Evolutionary conservation across 2,888 invertebrate genomes (phyloP).

Genomic region (Pterostichus niger): DNA sequence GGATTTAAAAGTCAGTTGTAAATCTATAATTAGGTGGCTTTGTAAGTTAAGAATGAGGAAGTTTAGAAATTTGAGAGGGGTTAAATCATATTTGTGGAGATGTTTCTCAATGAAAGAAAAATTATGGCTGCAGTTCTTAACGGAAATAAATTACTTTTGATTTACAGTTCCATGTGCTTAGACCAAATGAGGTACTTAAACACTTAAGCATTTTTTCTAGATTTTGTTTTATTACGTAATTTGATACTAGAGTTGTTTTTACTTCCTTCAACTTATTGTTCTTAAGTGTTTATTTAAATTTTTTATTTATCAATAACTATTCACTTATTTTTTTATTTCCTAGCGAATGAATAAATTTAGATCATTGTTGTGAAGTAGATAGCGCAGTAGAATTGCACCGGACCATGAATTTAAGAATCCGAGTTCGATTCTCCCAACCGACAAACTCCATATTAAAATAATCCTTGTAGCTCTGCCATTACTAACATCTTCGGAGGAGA

Average conservation of each 20-base stretch:
- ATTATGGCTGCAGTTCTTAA: constrained; percentile 8
- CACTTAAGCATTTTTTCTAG: neutral
- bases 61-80: constrained; percentile 47
- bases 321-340: no score
- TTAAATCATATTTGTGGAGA: constrained; percentile 31
- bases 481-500: no score
- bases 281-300: no score
- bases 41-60: constrained; percentile 31
- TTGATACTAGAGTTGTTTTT: neutral
- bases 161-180: constrained; percentile 28
- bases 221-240: neutral
- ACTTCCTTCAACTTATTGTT: neutral
- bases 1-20: constrained; percentile 26
- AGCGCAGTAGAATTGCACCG: no score
- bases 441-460: no score
- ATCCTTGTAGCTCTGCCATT: no score
- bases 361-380: no score
- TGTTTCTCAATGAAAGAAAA: constrained; percentile 17
- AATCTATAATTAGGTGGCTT: constrained; percentile 40
- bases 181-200: constrained; percentile 3
- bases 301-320: no score
- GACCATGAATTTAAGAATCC: no score
- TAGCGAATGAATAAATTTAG: no score
- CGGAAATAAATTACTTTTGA: constrained; percentile 38
- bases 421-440: no score